Base-by-base conservation (phyloP, 2,113 vertebrate species). In the Pterocles orientalis region DNA sequence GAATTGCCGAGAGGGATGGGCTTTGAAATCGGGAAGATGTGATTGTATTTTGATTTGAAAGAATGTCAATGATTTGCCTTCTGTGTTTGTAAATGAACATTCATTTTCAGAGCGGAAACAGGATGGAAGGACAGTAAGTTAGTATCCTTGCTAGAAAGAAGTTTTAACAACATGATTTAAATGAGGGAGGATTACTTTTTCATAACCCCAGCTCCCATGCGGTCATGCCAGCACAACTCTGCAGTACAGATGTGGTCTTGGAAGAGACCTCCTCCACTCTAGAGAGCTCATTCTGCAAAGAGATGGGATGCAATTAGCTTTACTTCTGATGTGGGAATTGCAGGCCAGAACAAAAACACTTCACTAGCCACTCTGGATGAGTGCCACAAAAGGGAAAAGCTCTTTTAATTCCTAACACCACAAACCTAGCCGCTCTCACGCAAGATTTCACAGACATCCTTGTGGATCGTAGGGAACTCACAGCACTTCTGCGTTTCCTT, bases 1-100 rank as follows among this genome's bases (percentile, higher is more conserved):
- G 53, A 75, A 56, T 45, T 56, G 47, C 53, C 3, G 3, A 64
- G 66, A 76, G 73, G 50, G 56, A 62, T 68, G 45, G 45, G 62
- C 77, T 95, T 57, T 82, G 85, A 66, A 92, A 94, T 79, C 4
- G 7, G 64, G 66, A 72, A 86, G 83, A 93, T 58, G 65, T 65
- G 84, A 90, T 96, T 94, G 24, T 56, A 65, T 77, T 88, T 92
- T 88, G 81, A 54, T 88, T 73, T 88, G 78, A 70, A 84, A 87
- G 58, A 75, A 89, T 57, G 43, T 41, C 69, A 65, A 65, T 29
- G 31, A 19, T 41, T 91, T 89, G 39, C 29, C 83, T 79, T 81
- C 43, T 41, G 4, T 21, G 48, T 62, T 88, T 68, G 33, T 51
- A 94, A 96, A 51, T 23, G 50, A 76, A 65, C 48, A n/a, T 47